Base-by-base conservation (phyloP, 2,888 invertebrate genomes). In the Griposia aprilina region DNA sequence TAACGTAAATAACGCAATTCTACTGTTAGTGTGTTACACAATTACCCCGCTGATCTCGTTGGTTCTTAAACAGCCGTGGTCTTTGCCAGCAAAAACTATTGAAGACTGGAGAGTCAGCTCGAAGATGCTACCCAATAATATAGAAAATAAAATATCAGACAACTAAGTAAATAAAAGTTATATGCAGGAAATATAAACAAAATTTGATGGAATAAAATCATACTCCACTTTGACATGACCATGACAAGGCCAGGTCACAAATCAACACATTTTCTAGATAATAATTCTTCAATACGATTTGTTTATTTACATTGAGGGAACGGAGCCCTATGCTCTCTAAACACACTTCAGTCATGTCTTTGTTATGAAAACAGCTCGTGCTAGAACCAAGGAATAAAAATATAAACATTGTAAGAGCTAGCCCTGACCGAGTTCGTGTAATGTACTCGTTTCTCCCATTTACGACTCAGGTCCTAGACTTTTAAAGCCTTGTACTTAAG, bases 401-500 rank as follows among this genome's bases (percentile, higher is more conserved):
- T 15, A 65, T 65, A 52, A 65, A 52, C 45, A 74, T 81, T 65
- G 41, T 30, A 63, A n/a, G 55, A 13, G 1, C 36, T n/a, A 48
- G 2, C 82, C 82, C 26, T 80, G 82, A 80, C 80, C 74, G 36
- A 80, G 41, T 60, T 80, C 13, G 17, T 71, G 30, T 78, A 17
- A 68, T 45, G 50, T 52, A 4, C 50, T 66, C 59, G 68, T 11
- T 59, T 26, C 26, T 76, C 60, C 66, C n/a, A 17, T 36, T 30
- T 62, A 50, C 15, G 57, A 62, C 30, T 45, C 55, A 52, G 45
- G 26, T 20, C 41, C 55, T 75, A n/a, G 45, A 63, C 81, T 5
- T 36, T 6, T 20, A 15, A 55, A 52, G 15, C 41, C 30, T 55
- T 66, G 52, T 30, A n/a, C n/a, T n/a, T n/a, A 55, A 77, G 15